Base-by-base conservation (phyloP, 2,113 vertebrate genomes). In the Ia io region DNA sequence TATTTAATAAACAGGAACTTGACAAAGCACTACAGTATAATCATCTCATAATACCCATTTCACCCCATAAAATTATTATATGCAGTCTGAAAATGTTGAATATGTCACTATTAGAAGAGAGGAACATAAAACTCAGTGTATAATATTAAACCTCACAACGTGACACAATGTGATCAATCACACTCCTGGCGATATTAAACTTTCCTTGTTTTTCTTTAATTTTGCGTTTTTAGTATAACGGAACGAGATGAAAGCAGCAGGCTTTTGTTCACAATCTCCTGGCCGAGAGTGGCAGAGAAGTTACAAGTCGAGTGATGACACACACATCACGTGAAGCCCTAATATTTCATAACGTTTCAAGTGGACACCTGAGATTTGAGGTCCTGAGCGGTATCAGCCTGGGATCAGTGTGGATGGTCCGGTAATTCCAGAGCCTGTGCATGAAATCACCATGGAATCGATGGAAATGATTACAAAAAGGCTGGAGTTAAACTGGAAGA, bases 81-180 rank as follows among this genome's bases (percentile, higher is more conserved):
- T 97, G 88, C 89, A 91, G 97, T 96, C 98, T 98, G 98, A 98
- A 98, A 98, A 97, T 97, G 98, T 98, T 98, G 97, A 98, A 98
- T 98, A 97, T 97, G 98, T 97, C 97, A 97, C 97, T 93, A 84
- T 98, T 97, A 97, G 74, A 73, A 95, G 91, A 96, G 77, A 95
- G 84, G 90, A 96, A 88, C 74, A 95, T 98, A 98, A 98, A 98
- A 97, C 97, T 96, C 96, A 90, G 97, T 98, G 98, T 98, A 97
- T 98, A 97, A 98, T 97, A 98, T 98, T 98, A 98, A 98, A 97
- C 94, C 93, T 95, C 73, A 44, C 97, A 96, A 95, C 22, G 5
- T 97, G 98, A 98, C 98, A 98, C 92, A 65, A 30, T 13, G 92
- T 94, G 94, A 98, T 98, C 98, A 96, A 97, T 98, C 98, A 98